Evolutionary conservation across 2,888 invertebrate genomes (phyloP).

Genomic region (Parapristionchus giblindavisi): DNA sequence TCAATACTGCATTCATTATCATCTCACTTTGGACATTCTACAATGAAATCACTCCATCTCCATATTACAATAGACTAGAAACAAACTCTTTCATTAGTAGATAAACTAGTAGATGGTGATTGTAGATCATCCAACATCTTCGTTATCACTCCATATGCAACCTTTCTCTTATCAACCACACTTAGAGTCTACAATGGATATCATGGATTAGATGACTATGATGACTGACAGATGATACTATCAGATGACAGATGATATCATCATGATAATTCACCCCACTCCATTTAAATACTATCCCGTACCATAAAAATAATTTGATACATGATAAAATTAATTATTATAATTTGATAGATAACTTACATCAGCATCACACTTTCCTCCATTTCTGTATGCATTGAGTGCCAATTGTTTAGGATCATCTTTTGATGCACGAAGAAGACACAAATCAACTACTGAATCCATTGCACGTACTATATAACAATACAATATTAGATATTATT

Average conservation of each 20-base stretch:
- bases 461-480: constrained; percentile 77
- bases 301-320: neutral
- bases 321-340: neutral
- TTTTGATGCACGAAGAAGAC: constrained; percentile 83
- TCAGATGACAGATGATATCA: too few relatives aligned
- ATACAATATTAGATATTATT: neutral
- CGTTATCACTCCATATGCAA: constrained; percentile 87
- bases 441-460: constrained; percentile 87
- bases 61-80: neutral
- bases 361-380: constrained; percentile 22
- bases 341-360: neutral
- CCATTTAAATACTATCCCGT: neutral
- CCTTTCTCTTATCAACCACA: constrained; percentile 77
- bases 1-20: constrained; percentile 57
- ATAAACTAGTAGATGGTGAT: constrained; percentile 25
- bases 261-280: too few relatives aligned
- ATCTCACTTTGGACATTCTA: constrained; percentile 16
- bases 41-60: neutral
- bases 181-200: neutral
- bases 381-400: constrained; percentile 79
- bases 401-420: constrained; percentile 89
- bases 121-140: constrained; percentile 75
- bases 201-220: too few relatives aligned
- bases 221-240: too few relatives aligned
- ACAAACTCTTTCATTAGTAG: constrained; percentile 9